Evolutionary conservation across 2,797 vertebrate genomes (phyloP).

Genomic region (Spinus pinus): DNA sequence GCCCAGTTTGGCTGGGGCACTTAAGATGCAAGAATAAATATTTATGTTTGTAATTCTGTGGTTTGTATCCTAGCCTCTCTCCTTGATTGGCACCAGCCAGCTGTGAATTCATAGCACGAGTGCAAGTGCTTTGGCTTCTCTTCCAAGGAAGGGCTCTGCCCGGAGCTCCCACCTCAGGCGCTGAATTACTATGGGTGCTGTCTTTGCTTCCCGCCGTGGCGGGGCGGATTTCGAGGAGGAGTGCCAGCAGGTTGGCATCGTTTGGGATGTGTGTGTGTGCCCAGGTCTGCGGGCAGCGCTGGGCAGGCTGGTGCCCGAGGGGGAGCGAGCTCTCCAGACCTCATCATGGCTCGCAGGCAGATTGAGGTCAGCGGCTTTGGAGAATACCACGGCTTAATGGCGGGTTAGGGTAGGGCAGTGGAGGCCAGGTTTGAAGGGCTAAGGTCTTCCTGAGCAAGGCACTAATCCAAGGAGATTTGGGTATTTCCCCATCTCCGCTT

Average conservation of each 20-base stretch:
- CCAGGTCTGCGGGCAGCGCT: not conserved
- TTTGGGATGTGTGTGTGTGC: accelerated
- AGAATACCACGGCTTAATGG: not conserved
- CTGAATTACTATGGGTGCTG: accelerated
- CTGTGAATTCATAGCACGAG: not conserved
- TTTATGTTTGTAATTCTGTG: not conserved
- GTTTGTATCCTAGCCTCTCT: not conserved
- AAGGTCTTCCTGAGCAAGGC: not conserved
- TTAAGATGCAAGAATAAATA: not conserved
- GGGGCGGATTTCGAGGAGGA: accelerated
- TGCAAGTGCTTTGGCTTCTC: accelerated
- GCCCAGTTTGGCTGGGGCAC: not conserved
- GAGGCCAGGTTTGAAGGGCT: not conserved
- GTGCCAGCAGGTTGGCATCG: accelerated
- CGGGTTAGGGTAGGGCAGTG: not conserved
- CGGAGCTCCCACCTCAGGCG: not conserved
- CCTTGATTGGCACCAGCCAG: not conserved
- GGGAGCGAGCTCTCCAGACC: not conserved
- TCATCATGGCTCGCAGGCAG: not conserved
- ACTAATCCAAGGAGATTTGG: not conserved
- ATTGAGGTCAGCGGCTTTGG: not conserved
- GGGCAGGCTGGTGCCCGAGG: not conserved
- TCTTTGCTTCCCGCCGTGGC: accelerated
- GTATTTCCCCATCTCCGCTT: not conserved
- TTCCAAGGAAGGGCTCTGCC: not conserved